Conservation (phyloP, 2,888 invertebrate species). For the Xylota segnis region DNA sequence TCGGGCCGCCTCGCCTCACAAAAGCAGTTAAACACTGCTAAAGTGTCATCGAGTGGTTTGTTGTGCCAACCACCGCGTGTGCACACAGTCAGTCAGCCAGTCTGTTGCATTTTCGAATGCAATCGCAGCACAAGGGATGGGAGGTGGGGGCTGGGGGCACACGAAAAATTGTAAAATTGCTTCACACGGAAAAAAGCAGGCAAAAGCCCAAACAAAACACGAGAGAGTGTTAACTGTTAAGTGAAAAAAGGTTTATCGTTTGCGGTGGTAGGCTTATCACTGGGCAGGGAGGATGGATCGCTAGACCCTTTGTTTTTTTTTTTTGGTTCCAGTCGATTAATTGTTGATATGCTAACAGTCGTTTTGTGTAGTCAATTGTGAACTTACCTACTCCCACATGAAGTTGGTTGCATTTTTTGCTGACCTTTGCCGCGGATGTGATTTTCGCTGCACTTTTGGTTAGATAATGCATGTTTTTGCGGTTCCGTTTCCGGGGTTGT, state of each 20-base stretch:
- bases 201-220: conserved; percentile 66
- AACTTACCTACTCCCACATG: conserved; percentile 26
- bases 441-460: conserved; percentile 48
- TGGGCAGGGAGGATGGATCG: conserved; percentile 18
- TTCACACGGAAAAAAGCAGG: conserved; percentile 62
- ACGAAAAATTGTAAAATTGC: conserved; percentile 71
- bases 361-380: conserved; percentile 54
- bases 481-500: neutral
- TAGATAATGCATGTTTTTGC: conserved; percentile 20
- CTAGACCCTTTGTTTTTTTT: conserved; percentile 37
- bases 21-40: conserved; percentile 70
- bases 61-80: conserved; percentile 65
- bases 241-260: conserved; percentile 74
- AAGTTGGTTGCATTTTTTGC: conserved; percentile 27
- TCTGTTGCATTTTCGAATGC: conserved; percentile 73
- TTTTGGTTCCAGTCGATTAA: conserved; percentile 71
- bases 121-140: conserved; percentile 9
- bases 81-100: conserved; percentile 57
- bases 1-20: conserved; percentile 37
- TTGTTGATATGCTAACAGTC: conserved; percentile 68
- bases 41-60: conserved; percentile 75
- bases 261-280: conserved; percentile 66
- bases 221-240: conserved; percentile 64
- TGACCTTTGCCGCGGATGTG: conserved; percentile 14
- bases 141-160: conserved; percentile 1